These are phyloP conservation scores for Ctenomys sociabilis DNA, from an alignment of 2,113 vertebrate genomes.

Conservation along the genomic window DNA sequence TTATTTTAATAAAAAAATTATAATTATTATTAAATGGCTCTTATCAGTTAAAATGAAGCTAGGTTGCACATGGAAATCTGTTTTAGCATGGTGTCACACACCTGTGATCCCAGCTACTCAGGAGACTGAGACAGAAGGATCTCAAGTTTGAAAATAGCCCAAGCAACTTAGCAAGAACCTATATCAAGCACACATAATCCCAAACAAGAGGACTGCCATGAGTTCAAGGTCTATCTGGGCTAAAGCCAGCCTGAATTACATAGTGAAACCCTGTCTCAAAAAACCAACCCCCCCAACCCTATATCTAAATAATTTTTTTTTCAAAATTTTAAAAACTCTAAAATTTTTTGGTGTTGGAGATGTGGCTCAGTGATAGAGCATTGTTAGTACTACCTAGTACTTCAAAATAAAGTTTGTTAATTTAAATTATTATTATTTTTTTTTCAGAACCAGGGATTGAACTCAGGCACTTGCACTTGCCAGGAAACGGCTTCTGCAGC, in stretches of 20 bases:
- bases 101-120: not conserved
- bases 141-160: not conserved
- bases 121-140: not conserved
- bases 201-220: too few species aligned
- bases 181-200: too few species aligned
- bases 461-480: too few species aligned
- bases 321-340: not conserved
- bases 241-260: too few species aligned
- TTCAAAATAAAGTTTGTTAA: not conserved
- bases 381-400: not conserved
- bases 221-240: too few species aligned
- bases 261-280: too few species aligned
- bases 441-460: too few species aligned
- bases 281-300: too few species aligned
- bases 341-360: not conserved
- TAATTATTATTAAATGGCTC: not conserved
- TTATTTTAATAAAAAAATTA: slow-evolving; percentile 31
- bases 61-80: not conserved
- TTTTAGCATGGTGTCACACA: not conserved
- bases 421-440: not conserved
- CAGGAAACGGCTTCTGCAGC: too few species aligned
- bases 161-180: not conserved
- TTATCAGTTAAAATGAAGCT: slow-evolving; percentile 31
- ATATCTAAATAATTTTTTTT: not conserved
- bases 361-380: not conserved